These are phyloP conservation scores for Macroramphosus scolopax DNA, from an alignment of 2,797 vertebrate genomes.

Conservation along the genomic window DNA sequence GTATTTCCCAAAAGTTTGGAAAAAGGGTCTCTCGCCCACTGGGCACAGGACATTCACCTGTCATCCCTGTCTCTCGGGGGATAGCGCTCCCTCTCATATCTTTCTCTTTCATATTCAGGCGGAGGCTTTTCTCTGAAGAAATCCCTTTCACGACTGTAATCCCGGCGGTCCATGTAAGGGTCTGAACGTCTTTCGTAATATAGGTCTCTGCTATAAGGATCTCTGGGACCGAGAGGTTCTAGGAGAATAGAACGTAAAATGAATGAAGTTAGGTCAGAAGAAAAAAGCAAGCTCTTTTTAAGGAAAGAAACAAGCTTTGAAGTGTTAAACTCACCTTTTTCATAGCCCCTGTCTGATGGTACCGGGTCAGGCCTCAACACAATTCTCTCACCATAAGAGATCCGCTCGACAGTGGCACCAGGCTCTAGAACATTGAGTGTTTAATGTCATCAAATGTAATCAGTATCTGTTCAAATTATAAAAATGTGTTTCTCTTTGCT, in stretches of 20 bases:
- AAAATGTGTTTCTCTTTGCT: not conserved
- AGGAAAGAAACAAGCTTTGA: not conserved
- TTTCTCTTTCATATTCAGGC: constrained; percentile 88
- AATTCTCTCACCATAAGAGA: constrained; percentile 95
- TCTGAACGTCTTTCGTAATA: constrained; percentile 89
- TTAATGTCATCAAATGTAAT: constrained; percentile 4
- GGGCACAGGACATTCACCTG: constrained; percentile 80
- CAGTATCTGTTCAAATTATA: not conserved
- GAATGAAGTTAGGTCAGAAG: not conserved
- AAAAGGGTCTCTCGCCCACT: not conserved
- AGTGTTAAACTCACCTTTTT: constrained; percentile 82
- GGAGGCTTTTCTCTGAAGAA: constrained; percentile 81
- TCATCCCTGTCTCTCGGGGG: constrained; percentile 88
- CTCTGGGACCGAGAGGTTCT: constrained; percentile 78
- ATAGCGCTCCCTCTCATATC: constrained; percentile 91
- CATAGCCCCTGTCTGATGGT: constrained; percentile 84
- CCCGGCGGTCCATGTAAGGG: constrained; percentile 84
- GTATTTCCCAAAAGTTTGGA: constrained; percentile 1
- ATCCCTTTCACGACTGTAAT: constrained; percentile 91
- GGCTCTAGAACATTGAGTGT: constrained; percentile 76
- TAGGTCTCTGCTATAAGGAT: constrained; percentile 86
- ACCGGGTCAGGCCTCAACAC: constrained; percentile 89
- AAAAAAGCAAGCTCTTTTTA: not conserved
- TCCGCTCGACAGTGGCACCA: constrained; percentile 90
- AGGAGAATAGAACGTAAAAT: constrained; percentile 2